A percentile compares a stretch with the other conserved stretches of the same genome.
phyloP scores from a whole-genome alignment of 64 coral and sea anemone species.

The Stichodactyla mertensii region DNA sequence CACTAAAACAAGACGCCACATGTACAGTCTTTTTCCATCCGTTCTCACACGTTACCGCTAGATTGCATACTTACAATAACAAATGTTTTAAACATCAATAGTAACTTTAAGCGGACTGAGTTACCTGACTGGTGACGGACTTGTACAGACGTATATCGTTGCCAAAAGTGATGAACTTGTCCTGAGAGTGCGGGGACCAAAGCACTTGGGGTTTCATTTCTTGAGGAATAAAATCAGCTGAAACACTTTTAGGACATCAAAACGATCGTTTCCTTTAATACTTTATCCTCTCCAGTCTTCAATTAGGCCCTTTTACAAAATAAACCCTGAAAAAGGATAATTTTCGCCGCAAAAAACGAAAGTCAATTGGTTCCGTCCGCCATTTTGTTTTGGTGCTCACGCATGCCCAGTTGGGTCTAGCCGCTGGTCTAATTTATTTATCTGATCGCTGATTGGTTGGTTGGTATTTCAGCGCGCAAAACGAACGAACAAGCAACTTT shows the following conservation, averaged over 20 bases:
- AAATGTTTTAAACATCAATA: not conserved
- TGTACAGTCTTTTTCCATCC: too few species aligned
- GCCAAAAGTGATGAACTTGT: constrained; percentile 82
- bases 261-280: not conserved
- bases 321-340: not conserved
- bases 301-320: not conserved
- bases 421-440: constrained; percentile 19
- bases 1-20: too few species aligned
- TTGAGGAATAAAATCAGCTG: not conserved
- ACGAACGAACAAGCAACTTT: not conserved
- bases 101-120: not conserved
- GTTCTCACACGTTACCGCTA: too few species aligned
- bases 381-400: constrained; percentile 3
- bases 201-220: constrained; percentile 70
- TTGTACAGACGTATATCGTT: constrained; percentile 88
- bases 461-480: not conserved
- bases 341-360: not conserved
- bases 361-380: not conserved
- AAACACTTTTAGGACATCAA: not conserved
- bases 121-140: constrained; percentile 58
- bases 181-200: constrained; percentile 70
- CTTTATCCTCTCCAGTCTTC: not conserved
- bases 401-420: not conserved
- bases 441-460: constrained; percentile 23
- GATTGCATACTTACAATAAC: too few species aligned